Conservation (phyloP, 2,888 invertebrate genomes). For the Pseudococcus jackbeardsleyi region DNA sequence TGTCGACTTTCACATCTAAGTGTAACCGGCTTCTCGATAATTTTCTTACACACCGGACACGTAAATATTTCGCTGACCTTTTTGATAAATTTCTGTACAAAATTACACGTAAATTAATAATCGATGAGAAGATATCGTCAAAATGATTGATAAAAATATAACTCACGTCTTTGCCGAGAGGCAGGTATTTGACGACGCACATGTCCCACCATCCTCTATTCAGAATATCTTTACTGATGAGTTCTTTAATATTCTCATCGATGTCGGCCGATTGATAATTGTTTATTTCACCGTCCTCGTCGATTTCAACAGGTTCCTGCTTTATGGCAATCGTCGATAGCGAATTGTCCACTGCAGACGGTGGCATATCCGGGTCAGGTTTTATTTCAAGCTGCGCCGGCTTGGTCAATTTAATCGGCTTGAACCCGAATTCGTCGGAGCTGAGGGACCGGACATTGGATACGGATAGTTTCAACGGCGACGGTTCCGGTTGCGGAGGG, state of each 20-base stretch:
- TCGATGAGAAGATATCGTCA: background rate
- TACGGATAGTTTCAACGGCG: background rate
- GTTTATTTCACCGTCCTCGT: background rate
- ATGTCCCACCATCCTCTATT: constrained; percentile 45
- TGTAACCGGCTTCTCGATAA: constrained; percentile 80
- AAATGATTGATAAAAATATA: background rate
- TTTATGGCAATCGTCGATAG: background rate
- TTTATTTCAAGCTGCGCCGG: background rate
- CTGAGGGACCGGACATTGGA: background rate
- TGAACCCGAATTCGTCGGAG: background rate
- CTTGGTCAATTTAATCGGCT: background rate
- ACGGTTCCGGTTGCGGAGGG: background rate
- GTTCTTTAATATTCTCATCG: background rate
- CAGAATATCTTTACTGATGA: background rate
- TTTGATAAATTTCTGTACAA: constrained; percentile 75
- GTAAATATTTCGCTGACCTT: constrained; percentile 78
- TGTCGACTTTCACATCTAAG: constrained; percentile 77
- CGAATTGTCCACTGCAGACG: background rate
- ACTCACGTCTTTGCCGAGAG: background rate
- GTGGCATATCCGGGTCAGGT: background rate
- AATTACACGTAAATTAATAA: background rate
- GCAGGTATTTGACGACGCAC: background rate
- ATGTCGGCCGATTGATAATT: background rate
- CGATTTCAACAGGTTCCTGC: background rate
- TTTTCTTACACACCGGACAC: constrained; percentile 86